Percentiles rank a stretch among this genome's conserved stretches.
Conservation (phyloP, 2,888 invertebrate genomes). For the Trissolcus japonicus region DNA sequence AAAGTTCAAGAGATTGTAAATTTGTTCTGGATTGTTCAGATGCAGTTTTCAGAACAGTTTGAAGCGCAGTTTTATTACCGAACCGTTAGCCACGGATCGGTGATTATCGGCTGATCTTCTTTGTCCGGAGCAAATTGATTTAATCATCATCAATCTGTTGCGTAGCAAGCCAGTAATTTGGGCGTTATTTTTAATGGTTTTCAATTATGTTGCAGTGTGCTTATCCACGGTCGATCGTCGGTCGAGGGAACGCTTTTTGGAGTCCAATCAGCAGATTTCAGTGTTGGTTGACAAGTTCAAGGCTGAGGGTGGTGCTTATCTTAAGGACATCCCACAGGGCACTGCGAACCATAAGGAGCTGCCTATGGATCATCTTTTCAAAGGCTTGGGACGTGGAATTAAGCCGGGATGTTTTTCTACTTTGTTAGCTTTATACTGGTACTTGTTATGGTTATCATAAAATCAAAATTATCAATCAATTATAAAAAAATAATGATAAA, state of each 20-base stretch:
- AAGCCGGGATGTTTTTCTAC: slow-evolving; percentile 73
- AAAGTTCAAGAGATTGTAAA: neutral
- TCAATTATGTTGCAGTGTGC: slow-evolving; percentile 79
- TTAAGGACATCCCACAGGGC: slow-evolving; percentile 78
- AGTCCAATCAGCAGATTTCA: slow-evolving; percentile 95
- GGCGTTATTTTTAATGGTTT: neutral
- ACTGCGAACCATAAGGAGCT: slow-evolving; percentile 71
- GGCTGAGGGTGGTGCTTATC: slow-evolving; percentile 86
- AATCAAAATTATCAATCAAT: neutral
- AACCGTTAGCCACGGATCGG: too few species aligned
- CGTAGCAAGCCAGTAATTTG: too few species aligned
- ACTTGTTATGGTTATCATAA: slow-evolving; percentile 37
- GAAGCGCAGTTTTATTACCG: too few species aligned
- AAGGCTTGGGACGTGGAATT: slow-evolving; percentile 71
- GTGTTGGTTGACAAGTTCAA: slow-evolving; percentile 94
- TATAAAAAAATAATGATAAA: too few species aligned
- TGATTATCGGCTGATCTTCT: too few species aligned
- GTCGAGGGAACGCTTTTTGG: slow-evolving; percentile 92
- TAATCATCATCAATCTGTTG: too few species aligned
- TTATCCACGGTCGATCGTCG: slow-evolving; percentile 86
- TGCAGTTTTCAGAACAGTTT: too few species aligned
- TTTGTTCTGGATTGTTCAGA: too few species aligned
- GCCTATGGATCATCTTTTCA: slow-evolving; percentile 69
- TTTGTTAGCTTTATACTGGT: slow-evolving; percentile 71
- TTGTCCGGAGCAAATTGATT: too few species aligned